Percentiles rank a stretch among this genome's conserved stretches.
Evolutionary conservation across 2,113 vertebrate species (phyloP).

Genomic region (Malurus alboscapulatus): DNA sequence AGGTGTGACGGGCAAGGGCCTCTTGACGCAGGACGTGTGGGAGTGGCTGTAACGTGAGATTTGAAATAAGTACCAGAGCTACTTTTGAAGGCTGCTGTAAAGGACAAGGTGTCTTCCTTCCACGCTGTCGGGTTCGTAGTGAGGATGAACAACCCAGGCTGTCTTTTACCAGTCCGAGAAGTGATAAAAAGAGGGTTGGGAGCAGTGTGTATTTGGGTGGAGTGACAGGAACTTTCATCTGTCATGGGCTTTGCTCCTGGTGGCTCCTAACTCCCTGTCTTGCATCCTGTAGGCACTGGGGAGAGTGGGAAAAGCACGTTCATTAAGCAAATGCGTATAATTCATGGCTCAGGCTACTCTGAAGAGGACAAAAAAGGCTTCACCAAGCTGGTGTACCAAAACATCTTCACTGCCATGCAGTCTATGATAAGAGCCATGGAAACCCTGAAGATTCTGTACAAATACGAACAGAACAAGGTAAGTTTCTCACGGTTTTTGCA

Average conservation of each 20-base stretch:
- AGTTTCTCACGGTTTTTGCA: neutral
- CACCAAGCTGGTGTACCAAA: constrained; percentile 85
- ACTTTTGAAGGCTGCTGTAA: neutral
- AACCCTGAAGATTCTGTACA: constrained; percentile 82
- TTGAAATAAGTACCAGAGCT: neutral
- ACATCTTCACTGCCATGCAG: constrained; percentile 87
- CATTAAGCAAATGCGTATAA: constrained; percentile 86
- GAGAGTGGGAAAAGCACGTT: constrained; percentile 86
- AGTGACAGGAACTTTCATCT: neutral
- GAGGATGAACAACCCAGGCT: neutral
- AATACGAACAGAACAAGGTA: constrained; percentile 83
- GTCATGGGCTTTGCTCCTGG: neutral
- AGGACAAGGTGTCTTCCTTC: constrained; percentile 11
- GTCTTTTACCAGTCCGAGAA: neutral
- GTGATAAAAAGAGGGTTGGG: neutral
- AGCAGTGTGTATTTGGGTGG: neutral
- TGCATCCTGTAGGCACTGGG: constrained; percentile 71
- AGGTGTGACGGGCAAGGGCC: constrained; percentile 25
- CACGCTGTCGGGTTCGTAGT: neutral
- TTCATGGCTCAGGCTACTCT: constrained; percentile 83
- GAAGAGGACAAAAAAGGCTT: constrained; percentile 85
- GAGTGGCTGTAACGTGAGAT: constrained; percentile 38
- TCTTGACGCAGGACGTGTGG: constrained; percentile 37
- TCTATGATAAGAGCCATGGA: constrained; percentile 86
- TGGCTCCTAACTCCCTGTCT: neutral